Base-by-base conservation (phyloP, 1,140 invertebrate species). In the Cherax destructor region DNA sequence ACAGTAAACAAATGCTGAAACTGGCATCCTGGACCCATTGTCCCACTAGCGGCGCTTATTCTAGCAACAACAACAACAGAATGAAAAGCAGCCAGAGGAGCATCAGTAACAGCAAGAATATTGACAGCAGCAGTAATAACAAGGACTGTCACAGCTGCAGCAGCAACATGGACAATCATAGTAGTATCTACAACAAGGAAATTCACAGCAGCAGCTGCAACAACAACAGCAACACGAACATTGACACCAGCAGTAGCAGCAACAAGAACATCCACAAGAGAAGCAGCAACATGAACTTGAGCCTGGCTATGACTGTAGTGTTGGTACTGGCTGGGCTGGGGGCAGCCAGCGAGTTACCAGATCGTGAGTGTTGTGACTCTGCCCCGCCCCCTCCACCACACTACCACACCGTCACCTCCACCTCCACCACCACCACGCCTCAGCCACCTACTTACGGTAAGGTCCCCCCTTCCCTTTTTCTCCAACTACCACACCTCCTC, bases 321-420 rank as follows among this genome's bases (percentile, higher is more conserved):
- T 30, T 78, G 30, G 50, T 78, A 13, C 11, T 56, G 50, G 72
- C 52, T 11, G 2, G 3, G 6, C 24, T 78, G 21, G 74, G 50
- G 49, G 9, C 74, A 18, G 69, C 21, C 18, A 86, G 85, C 16
- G 85, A 86, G 30, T 24, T 86, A 18, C 85, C 85, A 11, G 85
- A 86, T 4, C 49, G 85, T 3, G 85, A 86, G 74, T 86, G 85
- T 47, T 86, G 85, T 56, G 85, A 86, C 76, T 86, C 85, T 56
- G 85, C 85, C 4, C 85, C 85, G 1, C 85, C 85, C 4, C 85
- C 85, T 10, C 85, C 85, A 21, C 85, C 85, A 59, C 85, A 86
- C 85, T 86, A 86, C 69, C 72, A 56, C 50, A 86, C 85, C 47
- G 72, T 78, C 49, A 86, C 85, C n/a, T 78, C 85, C 72, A 86